Percentiles rank a stretch among this genome's conserved stretches.
Conservation (phyloP, 2,888 invertebrate species). For the Pachydiplax longipennis region DNA sequence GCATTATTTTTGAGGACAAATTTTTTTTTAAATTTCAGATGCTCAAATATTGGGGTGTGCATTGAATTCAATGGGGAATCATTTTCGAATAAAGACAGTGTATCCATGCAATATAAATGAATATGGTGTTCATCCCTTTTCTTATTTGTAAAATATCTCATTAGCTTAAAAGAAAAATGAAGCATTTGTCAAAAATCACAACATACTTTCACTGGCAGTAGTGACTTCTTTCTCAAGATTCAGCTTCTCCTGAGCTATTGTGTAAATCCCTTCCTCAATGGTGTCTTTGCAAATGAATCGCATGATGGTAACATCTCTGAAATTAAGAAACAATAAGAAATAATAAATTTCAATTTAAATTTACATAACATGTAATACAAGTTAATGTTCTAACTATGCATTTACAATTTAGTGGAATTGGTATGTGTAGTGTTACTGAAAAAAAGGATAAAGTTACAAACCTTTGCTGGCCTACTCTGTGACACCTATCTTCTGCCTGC, state of each 20-base stretch:
- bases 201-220: constrained; percentile 67
- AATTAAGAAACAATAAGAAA: background rate
- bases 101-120: too few species aligned
- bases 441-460: constrained; percentile 52
- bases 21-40: too few species aligned
- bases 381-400: background rate
- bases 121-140: too few species aligned
- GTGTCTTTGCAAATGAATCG: constrained; percentile 84
- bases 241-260: constrained; percentile 89
- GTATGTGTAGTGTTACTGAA: background rate
- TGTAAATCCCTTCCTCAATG: constrained; percentile 92
- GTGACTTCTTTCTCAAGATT: constrained; percentile 87
- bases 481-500: constrained; percentile 91
- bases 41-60: too few species aligned
- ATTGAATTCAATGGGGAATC: too few species aligned
- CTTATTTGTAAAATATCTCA: too few species aligned
- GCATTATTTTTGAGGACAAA: too few species aligned
- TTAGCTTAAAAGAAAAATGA: too few species aligned
- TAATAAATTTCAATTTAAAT: background rate
- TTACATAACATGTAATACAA: background rate
- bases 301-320: constrained; percentile 83
- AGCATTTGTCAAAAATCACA: too few species aligned
- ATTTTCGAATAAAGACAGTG: too few species aligned
- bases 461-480: constrained; percentile 69
- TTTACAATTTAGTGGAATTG: background rate